Conservation (phyloP, 2,113 vertebrate species). For the Brachirus orientalis region DNA sequence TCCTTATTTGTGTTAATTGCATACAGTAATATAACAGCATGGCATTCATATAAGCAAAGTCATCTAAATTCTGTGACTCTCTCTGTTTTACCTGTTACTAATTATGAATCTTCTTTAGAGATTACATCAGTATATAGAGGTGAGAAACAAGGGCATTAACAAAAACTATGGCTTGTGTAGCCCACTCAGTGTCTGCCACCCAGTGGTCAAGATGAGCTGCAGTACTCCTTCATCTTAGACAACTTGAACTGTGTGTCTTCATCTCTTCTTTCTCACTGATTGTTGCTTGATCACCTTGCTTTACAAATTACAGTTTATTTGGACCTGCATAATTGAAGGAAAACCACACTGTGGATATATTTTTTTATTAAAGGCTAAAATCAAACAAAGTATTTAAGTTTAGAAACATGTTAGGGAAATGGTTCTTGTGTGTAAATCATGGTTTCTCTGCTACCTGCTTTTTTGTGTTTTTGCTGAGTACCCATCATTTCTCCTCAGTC, state of each 20-base stretch:
- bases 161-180: not conserved
- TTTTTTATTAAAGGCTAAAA: not conserved
- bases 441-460: constrained; percentile 13
- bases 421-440: constrained; percentile 7
- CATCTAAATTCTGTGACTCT: too few species aligned
- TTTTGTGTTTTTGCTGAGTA: constrained; percentile 12
- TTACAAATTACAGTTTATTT: too few species aligned
- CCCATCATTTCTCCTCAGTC: too few species aligned
- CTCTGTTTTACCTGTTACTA: not conserved
- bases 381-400: not conserved
- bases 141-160: not conserved
- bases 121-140: not conserved
- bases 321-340: not conserved
- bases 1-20: too few species aligned
- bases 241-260: not conserved
- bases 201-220: constrained; percentile 51
- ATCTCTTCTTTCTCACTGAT: too few species aligned
- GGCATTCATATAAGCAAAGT: not conserved
- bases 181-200: constrained; percentile 54
- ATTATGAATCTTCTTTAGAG: constrained; percentile 1
- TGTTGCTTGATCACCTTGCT: too few species aligned
- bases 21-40: not conserved
- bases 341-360: not conserved
- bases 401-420: not conserved
- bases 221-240: not conserved